Conservation (phyloP, 2,113 vertebrate genomes). For the Urocitellus parryii region DNA sequence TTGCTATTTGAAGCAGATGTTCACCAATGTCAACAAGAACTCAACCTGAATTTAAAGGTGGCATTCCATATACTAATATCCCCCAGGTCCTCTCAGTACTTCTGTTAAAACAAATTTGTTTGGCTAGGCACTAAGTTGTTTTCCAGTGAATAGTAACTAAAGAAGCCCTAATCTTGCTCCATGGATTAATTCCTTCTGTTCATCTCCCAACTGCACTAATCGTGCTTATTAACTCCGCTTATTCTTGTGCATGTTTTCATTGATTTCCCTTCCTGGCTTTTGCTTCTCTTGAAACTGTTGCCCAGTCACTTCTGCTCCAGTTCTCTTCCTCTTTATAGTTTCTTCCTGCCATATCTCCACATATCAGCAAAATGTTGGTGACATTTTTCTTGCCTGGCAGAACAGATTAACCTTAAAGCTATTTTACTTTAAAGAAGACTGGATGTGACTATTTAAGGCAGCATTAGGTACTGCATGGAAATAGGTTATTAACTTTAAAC, state of each 20-base stretch:
- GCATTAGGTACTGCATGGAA: slow-evolving; percentile 73
- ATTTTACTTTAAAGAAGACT: slow-evolving; percentile 50
- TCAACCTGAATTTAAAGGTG: slow-evolving; percentile 69
- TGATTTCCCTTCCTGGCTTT: slow-evolving; percentile 61
- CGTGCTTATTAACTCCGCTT: slow-evolving; percentile 60
- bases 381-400: slow-evolving; percentile 63
- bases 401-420: slow-evolving; percentile 47
- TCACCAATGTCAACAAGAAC: slow-evolving; percentile 78
- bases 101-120: slow-evolving; percentile 52
- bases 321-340: slow-evolving; percentile 23
- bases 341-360: slow-evolving; percentile 30
- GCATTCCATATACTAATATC: slow-evolving; percentile 69
- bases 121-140: slow-evolving; percentile 80
- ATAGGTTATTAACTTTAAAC: slow-evolving; percentile 66
- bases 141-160: slow-evolving; percentile 67
- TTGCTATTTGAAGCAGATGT: slow-evolving; percentile 84
- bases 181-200: slow-evolving; percentile 67
- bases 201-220: slow-evolving; percentile 31
- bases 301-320: slow-evolving; percentile 61
- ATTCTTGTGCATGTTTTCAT: slow-evolving; percentile 68
- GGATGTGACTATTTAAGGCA: slow-evolving; percentile 66
- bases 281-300: slow-evolving; percentile 72
- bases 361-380: slow-evolving; percentile 3
- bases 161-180: slow-evolving; percentile 58
- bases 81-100: slow-evolving; percentile 73